Conservation (phyloP, 2,113 vertebrate genomes). For the Hyaena hyaena region DNA sequence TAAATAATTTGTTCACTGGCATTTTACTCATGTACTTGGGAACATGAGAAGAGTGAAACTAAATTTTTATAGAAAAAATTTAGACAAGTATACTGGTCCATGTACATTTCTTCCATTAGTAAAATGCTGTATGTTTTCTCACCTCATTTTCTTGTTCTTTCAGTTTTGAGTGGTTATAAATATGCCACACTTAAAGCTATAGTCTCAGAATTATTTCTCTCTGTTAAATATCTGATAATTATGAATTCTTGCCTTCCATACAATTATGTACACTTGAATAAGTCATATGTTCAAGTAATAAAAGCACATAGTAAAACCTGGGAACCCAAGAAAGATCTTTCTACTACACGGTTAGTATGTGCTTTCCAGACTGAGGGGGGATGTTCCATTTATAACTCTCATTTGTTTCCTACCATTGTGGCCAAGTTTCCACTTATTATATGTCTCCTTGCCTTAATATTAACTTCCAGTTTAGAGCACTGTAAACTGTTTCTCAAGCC, state of each 20-base stretch:
- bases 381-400: conserved; percentile 76
- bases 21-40: conserved; percentile 18
- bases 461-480: conserved; percentile 79
- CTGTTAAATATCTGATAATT: conserved; percentile 58
- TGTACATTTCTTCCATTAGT: conserved; percentile 34
- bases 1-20: conserved; percentile 53
- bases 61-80: conserved; percentile 56
- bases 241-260: conserved; percentile 57
- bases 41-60: background rate
- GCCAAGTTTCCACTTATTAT: conserved; percentile 84
- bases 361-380: conserved; percentile 73
- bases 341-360: conserved; percentile 17
- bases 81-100: background rate
- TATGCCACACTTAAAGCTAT: conserved; percentile 1
- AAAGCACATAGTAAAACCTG: conserved; percentile 65
- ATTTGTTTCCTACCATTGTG: conserved; percentile 80
- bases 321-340: conserved; percentile 51
- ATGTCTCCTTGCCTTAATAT: conserved; percentile 75
- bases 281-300: conserved; percentile 79
- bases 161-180: conserved; percentile 65
- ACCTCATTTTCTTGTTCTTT: conserved; percentile 58
- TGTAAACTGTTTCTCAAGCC: conserved; percentile 68
- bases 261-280: background rate
- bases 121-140: conserved; percentile 37
- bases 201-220: conserved; percentile 52